These are phyloP conservation scores for Coreoperca whiteheadi DNA, from an alignment of 2,113 vertebrate species.

Conservation along the genomic window DNA sequence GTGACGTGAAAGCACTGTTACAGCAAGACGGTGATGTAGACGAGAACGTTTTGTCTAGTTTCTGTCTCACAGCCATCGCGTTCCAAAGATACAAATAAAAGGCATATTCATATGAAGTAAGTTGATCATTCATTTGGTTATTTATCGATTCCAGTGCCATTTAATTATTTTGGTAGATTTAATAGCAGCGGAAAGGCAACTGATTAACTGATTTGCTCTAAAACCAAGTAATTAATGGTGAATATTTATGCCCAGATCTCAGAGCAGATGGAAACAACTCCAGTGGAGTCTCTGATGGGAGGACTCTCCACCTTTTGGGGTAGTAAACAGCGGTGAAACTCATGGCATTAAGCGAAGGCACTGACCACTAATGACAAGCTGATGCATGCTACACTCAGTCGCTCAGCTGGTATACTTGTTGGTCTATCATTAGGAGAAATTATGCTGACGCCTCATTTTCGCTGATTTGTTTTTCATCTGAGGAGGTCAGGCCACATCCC, in stretches of 20 bases:
- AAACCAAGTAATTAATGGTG: constrained; percentile 4
- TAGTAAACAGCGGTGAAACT: constrained; percentile 4
- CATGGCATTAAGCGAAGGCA: constrained; percentile 23
- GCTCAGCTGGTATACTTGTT: constrained; percentile 27
- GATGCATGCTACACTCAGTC: constrained; percentile 16
- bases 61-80: constrained; percentile 40
- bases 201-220: not conserved
- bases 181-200: constrained; percentile 2
- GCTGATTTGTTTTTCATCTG: constrained; percentile 12
- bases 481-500: not conserved
- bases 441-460: constrained; percentile 1
- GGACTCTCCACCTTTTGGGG: constrained; percentile 16
- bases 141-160: constrained; percentile 1
- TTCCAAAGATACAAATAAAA: constrained; percentile 59
- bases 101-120: constrained; percentile 23
- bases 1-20: constrained; percentile 4
- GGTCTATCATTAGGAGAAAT: constrained; percentile 53
- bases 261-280: constrained; percentile 27
- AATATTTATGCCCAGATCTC: not conserved
- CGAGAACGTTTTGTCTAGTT: not conserved
- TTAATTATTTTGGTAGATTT: constrained; percentile 6
- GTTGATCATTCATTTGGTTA: constrained; percentile 21
- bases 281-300: constrained; percentile 5
- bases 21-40: constrained; percentile 30
- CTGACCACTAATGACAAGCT: constrained; percentile 65